phyloP scores from a whole-genome alignment of 2,888 invertebrate genomes.

The Notodonta ziczac region DNA sequence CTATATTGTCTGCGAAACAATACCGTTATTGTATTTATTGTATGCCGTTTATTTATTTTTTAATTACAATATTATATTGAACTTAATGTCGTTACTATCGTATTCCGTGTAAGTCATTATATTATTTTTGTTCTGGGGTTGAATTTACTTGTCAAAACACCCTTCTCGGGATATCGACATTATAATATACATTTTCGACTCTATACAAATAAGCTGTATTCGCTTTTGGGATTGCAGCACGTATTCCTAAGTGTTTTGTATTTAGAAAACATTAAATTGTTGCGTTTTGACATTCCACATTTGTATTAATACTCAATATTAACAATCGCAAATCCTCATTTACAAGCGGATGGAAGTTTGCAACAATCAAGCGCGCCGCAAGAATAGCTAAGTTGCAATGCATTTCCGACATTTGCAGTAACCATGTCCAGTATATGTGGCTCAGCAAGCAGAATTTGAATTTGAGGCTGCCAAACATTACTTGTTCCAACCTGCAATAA shows the following conservation, averaged over 20 bases:
- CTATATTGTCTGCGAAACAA: constrained; percentile 34
- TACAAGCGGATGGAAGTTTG: background rate
- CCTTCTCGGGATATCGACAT: no score
- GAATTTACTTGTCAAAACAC: no score
- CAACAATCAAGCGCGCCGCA: background rate
- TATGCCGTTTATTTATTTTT: background rate
- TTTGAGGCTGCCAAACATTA: background rate
- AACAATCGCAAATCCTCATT: background rate
- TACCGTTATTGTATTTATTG: constrained; percentile 16
- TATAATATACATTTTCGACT: no score
- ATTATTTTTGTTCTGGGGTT: no score
- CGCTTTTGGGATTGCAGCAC: no score
- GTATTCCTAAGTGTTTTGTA: no score
- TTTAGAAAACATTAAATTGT: no score
- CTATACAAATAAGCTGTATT: no score
- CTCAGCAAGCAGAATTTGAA: background rate
- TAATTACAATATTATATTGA: no score
- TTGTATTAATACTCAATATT: background rate
- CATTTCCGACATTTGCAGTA: constrained; percentile 5
- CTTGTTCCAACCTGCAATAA: background rate
- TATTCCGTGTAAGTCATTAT: no score
- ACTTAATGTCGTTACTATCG: no score
- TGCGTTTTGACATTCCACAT: no score
- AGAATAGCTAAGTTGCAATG: background rate
- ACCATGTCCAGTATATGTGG: constrained; percentile 8